A percentile compares a stretch with the other conserved stretches of the same genome.
Conservation (phyloP, 92 coral and sea anemone species). For the Palythoa grandis region DNA sequence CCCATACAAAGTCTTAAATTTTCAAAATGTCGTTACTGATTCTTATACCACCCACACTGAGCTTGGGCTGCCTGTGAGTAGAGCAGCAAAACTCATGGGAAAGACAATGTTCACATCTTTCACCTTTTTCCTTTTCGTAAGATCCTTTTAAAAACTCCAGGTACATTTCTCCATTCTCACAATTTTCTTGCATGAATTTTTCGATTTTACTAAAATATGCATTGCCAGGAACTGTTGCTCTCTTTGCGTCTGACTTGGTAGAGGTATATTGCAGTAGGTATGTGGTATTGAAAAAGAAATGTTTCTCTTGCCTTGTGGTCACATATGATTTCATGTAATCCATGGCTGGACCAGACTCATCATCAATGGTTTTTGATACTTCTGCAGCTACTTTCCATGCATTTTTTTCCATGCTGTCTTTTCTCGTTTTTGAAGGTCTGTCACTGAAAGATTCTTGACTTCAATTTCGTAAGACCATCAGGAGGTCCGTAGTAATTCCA, state of each 20-base stretch:
- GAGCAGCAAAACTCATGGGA: constrained; percentile 51
- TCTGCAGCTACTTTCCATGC: constrained; percentile 44
- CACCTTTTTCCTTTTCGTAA: too few relatives aligned
- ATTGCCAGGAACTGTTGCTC: constrained; percentile 50
- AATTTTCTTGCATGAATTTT: constrained; percentile 50
- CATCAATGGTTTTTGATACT: constrained; percentile 40
- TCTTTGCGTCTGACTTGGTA: constrained; percentile 56
- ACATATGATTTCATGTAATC: constrained; percentile 47
- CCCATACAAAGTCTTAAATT: too few relatives aligned
- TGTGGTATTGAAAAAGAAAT: constrained; percentile 48
- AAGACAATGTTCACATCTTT: constrained; percentile 47
- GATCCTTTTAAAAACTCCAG: constrained; percentile 59
- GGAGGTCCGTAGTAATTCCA: constrained; percentile 42
- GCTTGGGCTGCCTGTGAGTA: too few relatives aligned
- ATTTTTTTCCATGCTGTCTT: constrained; percentile 45
- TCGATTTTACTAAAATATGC: constrained; percentile 46
- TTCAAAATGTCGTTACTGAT: too few relatives aligned
- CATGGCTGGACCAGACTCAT: constrained; percentile 59
- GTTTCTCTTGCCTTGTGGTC: constrained; percentile 40
- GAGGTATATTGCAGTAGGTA: constrained; percentile 58
- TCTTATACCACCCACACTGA: too few relatives aligned
- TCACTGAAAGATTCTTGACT: constrained; percentile 38
- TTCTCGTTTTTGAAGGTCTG: constrained; percentile 33
- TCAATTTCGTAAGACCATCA: constrained; percentile 40
- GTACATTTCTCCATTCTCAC: constrained; percentile 58